Conservation (phyloP, 92 coral and sea anemone genomes). For the Siderastrea siderea region DNA sequence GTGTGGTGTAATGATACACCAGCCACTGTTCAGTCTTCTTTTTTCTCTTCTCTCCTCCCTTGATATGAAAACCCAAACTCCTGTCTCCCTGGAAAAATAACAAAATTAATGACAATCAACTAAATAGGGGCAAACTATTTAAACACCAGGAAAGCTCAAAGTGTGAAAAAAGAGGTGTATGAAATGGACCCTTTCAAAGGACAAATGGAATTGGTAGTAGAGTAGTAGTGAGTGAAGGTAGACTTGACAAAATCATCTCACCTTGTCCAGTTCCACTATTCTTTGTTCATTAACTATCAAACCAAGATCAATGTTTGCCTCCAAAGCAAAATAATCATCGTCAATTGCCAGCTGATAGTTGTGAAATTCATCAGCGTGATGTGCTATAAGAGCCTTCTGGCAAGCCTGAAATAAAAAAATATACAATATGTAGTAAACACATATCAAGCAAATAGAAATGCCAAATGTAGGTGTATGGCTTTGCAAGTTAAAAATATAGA, state of each 20-base stretch:
- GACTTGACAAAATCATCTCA: slow-evolving; percentile 3
- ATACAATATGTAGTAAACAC: neutral
- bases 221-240: neutral
- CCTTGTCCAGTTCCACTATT: slow-evolving; percentile 87
- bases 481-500: too few relatives aligned
- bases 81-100: slow-evolving; percentile 54
- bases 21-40: slow-evolving; percentile 86
- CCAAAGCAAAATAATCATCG: slow-evolving; percentile 67
- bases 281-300: slow-evolving; percentile 77
- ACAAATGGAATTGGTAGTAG: neutral
- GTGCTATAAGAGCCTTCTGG: slow-evolving; percentile 73
- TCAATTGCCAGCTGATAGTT: slow-evolving; percentile 71
- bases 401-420: slow-evolving; percentile 85
- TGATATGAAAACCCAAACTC: slow-evolving; percentile 92
- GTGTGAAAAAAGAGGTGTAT: neutral
- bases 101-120: neutral
- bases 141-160: neutral
- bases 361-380: slow-evolving; percentile 69
- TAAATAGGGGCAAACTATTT: too few relatives aligned
- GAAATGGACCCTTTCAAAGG: neutral
- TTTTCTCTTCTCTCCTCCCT: slow-evolving; percentile 91
- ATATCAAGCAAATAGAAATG: too few relatives aligned
- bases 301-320: slow-evolving; percentile 83
- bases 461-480: too few relatives aligned
- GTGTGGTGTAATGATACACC: slow-evolving; percentile 81